Evolutionary conservation across 2,113 vertebrate species (phyloP).

Genomic region (Leucopternis melanops): DNA sequence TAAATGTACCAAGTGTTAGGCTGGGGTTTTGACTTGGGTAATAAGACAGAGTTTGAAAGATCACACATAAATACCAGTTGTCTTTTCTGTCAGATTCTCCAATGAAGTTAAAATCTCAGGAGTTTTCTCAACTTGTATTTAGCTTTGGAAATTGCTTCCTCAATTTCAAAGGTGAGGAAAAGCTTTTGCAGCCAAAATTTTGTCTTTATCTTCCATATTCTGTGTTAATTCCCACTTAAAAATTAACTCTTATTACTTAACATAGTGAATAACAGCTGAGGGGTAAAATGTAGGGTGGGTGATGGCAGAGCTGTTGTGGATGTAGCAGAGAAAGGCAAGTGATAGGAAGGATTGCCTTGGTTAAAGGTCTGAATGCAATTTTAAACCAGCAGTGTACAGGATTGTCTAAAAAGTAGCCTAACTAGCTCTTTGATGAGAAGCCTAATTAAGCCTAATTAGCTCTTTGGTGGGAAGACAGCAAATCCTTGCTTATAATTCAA

Average conservation of each 20-base stretch:
- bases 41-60: not conserved
- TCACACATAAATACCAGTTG: not conserved
- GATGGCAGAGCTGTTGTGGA: not conserved
- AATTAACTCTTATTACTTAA: not conserved
- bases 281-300: not conserved
- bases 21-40: not conserved
- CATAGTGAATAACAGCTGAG: not conserved
- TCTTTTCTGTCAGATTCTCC: not conserved
- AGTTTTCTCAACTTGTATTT: not conserved
- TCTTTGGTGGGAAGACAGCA: not conserved
- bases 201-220: not conserved
- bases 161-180: not conserved
- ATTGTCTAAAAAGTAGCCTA: not conserved
- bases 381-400: not conserved
- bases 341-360: not conserved
- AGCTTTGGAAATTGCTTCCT: not conserved
- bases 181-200: not conserved
- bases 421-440: not conserved
- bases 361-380: not conserved
- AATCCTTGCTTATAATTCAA: not conserved
- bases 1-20: not conserved
- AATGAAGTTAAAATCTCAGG: not conserved
- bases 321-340: not conserved
- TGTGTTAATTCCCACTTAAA: not conserved
- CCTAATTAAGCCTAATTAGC: not conserved